phyloP scores from a whole-genome alignment of 2,113 vertebrate genomes.

The Notechis scutatus region DNA sequence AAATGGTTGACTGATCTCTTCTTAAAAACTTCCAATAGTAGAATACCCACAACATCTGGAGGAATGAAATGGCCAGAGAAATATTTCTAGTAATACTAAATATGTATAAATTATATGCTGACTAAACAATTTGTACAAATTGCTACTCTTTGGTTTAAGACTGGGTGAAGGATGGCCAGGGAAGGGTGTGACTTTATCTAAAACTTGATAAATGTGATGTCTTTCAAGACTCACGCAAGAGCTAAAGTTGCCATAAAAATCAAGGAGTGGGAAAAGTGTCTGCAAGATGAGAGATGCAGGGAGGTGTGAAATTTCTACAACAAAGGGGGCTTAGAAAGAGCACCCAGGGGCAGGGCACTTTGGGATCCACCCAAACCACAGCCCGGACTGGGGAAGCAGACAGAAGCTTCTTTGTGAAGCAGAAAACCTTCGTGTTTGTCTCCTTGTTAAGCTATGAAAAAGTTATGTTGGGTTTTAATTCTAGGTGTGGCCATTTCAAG shows the following conservation, averaged over 20 bases:
- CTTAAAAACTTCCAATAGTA: not conserved
- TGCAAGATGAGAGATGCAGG: not conserved
- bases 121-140: not conserved
- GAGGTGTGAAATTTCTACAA: not conserved
- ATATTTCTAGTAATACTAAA: not conserved
- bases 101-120: not conserved
- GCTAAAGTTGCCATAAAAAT: not conserved
- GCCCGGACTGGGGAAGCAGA: fast-evolving
- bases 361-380: not conserved
- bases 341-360: not conserved
- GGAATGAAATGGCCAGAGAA: not conserved
- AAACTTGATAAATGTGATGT: not conserved
- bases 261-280: not conserved
- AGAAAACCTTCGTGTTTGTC: conserved; percentile 11
- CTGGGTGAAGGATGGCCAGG: not conserved
- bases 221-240: not conserved
- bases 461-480: not conserved
- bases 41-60: not conserved
- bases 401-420: not conserved
- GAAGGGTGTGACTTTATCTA: not conserved
- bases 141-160: not conserved
- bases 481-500: not conserved
- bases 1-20: not conserved
- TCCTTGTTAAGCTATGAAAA: conserved; percentile 15
- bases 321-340: not conserved